Percentiles rank a stretch among this genome's conserved stretches.
Evolutionary conservation across 2,113 vertebrate genomes (phyloP).

Genomic region (Vicugna pacos): DNA sequence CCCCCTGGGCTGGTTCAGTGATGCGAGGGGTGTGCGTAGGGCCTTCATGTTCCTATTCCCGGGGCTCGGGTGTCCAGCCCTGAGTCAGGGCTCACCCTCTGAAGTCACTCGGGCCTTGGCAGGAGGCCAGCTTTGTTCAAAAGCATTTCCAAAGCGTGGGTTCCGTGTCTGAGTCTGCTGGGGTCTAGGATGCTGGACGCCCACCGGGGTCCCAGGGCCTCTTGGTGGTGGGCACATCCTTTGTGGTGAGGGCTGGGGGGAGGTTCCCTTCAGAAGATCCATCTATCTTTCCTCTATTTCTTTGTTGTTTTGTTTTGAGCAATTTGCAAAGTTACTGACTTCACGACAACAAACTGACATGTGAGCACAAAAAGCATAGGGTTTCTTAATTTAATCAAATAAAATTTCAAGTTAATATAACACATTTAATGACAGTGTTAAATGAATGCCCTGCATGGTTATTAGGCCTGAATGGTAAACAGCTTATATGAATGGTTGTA

Average conservation of each 20-base stretch:
- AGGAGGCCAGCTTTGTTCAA: neutral
- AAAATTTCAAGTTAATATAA: slow-evolving; percentile 64
- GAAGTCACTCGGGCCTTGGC: neutral
- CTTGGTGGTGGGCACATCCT: neutral
- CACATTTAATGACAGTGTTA: slow-evolving; percentile 46
- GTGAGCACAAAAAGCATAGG: neutral
- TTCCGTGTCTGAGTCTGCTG: neutral
- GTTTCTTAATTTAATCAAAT: slow-evolving; percentile 65
- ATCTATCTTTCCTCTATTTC: neutral
- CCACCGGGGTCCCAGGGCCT: neutral
- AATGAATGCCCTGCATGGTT: slow-evolving; percentile 21
- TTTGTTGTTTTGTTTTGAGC: neutral
- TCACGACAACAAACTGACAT: neutral
- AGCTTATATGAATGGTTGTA: slow-evolving; percentile 11
- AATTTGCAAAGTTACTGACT: slow-evolving; percentile 38
- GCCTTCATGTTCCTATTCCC: neutral
- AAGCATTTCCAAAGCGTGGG: neutral
- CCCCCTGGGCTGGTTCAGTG: neutral
- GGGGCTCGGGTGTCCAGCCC: neutral
- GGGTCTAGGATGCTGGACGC: neutral
- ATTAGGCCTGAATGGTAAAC: slow-evolving; percentile 54
- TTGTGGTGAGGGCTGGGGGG: neutral
- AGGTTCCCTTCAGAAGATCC: neutral
- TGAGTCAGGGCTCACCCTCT: neutral
- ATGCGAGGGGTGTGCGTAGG: neutral